Conservation (phyloP, 2,113 vertebrate genomes). For the Paracanthobrama guichenoti region DNA sequence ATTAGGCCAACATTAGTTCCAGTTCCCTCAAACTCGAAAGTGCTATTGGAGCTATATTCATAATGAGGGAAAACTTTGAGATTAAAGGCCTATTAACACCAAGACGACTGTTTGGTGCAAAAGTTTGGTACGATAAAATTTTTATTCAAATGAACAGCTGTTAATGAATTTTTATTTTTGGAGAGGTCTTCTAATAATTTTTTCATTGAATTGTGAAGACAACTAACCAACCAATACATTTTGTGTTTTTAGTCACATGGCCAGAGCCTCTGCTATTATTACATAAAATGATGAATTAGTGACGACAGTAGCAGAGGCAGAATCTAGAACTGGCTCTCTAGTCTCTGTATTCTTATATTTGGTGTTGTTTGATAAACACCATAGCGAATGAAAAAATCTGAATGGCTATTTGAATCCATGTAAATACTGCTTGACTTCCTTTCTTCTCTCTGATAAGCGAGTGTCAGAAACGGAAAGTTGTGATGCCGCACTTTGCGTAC, state of each 20-base stretch:
- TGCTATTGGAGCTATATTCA: conserved; percentile 33
- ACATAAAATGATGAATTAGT: background rate
- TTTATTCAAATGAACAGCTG: background rate
- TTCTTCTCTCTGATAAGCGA: background rate
- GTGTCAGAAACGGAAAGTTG: background rate
- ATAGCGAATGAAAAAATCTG: background rate
- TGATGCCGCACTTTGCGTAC: background rate
- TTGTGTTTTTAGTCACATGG: background rate
- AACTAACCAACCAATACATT: background rate
- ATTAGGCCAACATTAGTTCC: conserved; percentile 24
- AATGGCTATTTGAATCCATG: background rate
- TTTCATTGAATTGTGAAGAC: background rate
- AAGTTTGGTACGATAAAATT: background rate
- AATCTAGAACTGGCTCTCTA: background rate
- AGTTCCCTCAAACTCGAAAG: conserved; percentile 21
- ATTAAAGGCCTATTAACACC: background rate
- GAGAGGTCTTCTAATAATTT: background rate
- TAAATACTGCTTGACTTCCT: background rate
- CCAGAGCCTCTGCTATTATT: background rate
- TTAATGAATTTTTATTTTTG: background rate
- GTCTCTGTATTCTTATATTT: background rate
- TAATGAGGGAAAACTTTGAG: background rate
- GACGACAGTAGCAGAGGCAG: too few relatives aligned
- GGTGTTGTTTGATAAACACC: background rate
- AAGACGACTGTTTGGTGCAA: background rate